Evolutionary conservation across 2,888 invertebrate species (phyloP).

Genomic region (Lomographa bimaculata): DNA sequence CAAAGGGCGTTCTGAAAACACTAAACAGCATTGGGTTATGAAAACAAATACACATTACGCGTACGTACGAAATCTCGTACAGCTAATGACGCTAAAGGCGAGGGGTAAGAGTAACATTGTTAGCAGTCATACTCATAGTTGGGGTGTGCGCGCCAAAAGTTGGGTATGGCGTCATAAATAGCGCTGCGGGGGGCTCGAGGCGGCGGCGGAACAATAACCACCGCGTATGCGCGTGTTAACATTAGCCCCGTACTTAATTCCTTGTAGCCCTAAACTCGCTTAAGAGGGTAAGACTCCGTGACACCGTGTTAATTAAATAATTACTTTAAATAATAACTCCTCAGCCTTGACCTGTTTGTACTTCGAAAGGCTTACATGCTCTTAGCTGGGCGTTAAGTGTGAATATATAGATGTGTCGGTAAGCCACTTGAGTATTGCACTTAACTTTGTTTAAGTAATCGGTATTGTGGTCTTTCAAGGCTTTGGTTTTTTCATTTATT

Average conservation of each 20-base stretch:
- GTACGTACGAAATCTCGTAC: constrained; percentile 75
- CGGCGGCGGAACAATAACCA: constrained; percentile 63
- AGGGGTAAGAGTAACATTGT: constrained; percentile 79
- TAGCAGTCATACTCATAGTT: constrained; percentile 80
- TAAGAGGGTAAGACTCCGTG: constrained; percentile 77
- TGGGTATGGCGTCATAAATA: constrained; percentile 76
- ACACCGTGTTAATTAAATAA: constrained; percentile 82
- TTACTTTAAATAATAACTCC: constrained; percentile 81
- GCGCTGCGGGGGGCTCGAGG: constrained; percentile 66
- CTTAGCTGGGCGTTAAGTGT: constrained; percentile 20
- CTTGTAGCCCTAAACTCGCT: constrained; percentile 79
- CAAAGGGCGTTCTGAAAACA: constrained; percentile 68
- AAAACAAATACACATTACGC: constrained; percentile 79
- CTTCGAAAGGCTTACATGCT: constrained; percentile 29
- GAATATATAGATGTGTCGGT: constrained; percentile 8
- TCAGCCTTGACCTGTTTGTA: constrained; percentile 41
- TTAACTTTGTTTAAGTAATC: neutral
- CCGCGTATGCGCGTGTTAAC: constrained; percentile 78
- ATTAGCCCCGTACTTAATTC: constrained; percentile 79
- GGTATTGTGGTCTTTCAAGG: neutral
- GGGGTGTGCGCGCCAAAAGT: constrained; percentile 77
- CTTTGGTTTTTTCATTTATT: too few relatives aligned
- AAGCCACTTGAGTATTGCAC: constrained; percentile 12
- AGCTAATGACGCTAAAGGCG: constrained; percentile 80
- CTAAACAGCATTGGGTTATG: constrained; percentile 66